A percentile compares a stretch with the other conserved stretches of the same genome.
These are phyloP conservation scores for Drosophila aldrichi DNA, from an alignment of 2,888 invertebrate genomes.

Conservation along the genomic window DNA sequence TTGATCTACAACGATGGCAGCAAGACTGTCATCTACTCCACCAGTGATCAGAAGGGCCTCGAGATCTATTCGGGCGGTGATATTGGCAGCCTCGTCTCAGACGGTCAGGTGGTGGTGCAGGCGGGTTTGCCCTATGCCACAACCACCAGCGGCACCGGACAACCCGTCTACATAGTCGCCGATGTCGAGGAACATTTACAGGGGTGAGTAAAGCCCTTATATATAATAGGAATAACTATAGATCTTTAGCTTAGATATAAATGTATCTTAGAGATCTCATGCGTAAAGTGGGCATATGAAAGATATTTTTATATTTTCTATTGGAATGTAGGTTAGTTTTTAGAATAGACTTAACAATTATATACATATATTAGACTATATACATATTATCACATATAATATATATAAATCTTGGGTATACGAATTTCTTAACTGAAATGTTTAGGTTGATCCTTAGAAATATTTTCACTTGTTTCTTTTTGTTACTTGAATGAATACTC, in stretches of 20 bases:
- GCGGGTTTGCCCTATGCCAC: constrained; percentile 85
- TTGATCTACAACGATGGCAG: constrained; percentile 94
- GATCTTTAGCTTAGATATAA: not conserved
- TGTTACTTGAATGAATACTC: not conserved
- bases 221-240: not conserved
- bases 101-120: constrained; percentile 85
- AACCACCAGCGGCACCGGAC: constrained; percentile 81
- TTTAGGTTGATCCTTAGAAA: not conserved
- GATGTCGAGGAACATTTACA: constrained; percentile 85
- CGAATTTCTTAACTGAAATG: not conserved
- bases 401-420: not conserved
- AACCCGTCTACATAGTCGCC: constrained; percentile 85
- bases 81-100: constrained; percentile 84
- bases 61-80: constrained; percentile 87
- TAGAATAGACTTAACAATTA: not conserved
- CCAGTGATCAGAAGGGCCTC: constrained; percentile 91
- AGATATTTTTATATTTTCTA: not conserved
- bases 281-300: not conserved
- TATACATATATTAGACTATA: not conserved
- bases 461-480: not conserved
- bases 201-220: constrained; percentile 75
- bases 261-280: not conserved
- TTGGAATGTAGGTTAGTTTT: not conserved
- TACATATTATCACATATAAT: not conserved
- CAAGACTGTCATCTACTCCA: constrained; percentile 93